Conservation (phyloP, 1,140 invertebrate species). For the Drosophila parabipectinata region DNA sequence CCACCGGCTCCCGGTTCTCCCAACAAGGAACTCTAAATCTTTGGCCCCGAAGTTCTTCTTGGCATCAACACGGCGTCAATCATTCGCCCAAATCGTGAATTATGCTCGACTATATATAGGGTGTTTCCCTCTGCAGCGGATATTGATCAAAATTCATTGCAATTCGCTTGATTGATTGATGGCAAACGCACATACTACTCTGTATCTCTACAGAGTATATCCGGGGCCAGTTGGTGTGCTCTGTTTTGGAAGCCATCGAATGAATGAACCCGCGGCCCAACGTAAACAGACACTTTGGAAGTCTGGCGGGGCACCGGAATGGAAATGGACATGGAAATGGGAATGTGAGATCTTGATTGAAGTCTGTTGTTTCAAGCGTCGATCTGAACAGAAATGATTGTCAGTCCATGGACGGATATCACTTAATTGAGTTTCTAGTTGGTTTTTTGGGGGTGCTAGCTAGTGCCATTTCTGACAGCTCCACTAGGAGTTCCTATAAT, state of each 20-base stretch:
- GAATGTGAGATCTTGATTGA: constrained; percentile 41
- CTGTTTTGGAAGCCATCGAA: constrained; percentile 44
- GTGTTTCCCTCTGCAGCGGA: constrained; percentile 51
- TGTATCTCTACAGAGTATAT: constrained; percentile 29
- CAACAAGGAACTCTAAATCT: constrained; percentile 71
- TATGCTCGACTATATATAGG: constrained; percentile 33
- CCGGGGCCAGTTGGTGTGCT: constrained; percentile 44
- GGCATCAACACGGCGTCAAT: constrained; percentile 60
- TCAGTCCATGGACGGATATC: constrained; percentile 23
- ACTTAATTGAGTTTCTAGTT: constrained; percentile 14
- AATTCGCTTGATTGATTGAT: constrained; percentile 77
- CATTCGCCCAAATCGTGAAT: constrained; percentile 63
- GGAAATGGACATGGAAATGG: constrained; percentile 17
- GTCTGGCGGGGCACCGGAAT: constrained; percentile 12
- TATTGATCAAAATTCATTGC: constrained; percentile 78
- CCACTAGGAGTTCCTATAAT: neutral
- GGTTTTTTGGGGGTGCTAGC: neutral
- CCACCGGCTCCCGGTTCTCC: constrained; percentile 28
- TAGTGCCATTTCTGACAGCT: constrained; percentile 20
- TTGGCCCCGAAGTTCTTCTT: constrained; percentile 19
- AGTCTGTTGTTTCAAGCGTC: constrained; percentile 46
- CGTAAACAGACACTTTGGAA: constrained; percentile 63
- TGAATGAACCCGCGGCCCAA: constrained; percentile 49
- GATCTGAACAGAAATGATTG: constrained; percentile 26
- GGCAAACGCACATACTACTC: constrained; percentile 25